Evolutionary conservation across 2,888 invertebrate species (phyloP).

Genomic region (Drosophila demipolita): DNA sequence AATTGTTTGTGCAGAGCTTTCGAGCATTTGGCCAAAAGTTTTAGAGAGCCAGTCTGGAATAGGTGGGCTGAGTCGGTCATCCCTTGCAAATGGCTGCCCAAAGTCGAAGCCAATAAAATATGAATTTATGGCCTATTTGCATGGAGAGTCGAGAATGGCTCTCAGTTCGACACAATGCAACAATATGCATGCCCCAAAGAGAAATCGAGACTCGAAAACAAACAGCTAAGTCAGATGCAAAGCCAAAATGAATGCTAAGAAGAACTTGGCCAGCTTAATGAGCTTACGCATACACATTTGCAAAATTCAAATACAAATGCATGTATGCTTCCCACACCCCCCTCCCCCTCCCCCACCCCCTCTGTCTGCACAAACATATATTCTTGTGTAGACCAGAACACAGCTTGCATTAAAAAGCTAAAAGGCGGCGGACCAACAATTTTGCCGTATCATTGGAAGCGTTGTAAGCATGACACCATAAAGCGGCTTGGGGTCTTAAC

Average conservation of each 20-base stretch:
- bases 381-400: conserved; percentile 11
- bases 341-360: too few species aligned
- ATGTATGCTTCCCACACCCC: background rate
- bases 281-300: conserved; percentile 57
- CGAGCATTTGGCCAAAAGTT: conserved; percentile 28
- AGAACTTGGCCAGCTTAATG: conserved; percentile 68
- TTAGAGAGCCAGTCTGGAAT: conserved; percentile 10
- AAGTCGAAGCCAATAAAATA: conserved; percentile 66
- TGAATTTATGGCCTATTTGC: conserved; percentile 77
- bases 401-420: conserved; percentile 39
- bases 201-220: conserved; percentile 30
- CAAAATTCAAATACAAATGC: conserved; percentile 35
- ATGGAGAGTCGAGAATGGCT: conserved; percentile 47
- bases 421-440: conserved; percentile 44
- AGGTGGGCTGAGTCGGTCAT: conserved; percentile 14
- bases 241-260: conserved; percentile 59
- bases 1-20: conserved; percentile 55
- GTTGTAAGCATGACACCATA: conserved; percentile 54
- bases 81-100: conserved; percentile 36
- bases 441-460: conserved; percentile 64
- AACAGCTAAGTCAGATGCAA: conserved; percentile 49
- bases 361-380: background rate
- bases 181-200: conserved; percentile 35
- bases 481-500: conserved; percentile 32
- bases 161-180: conserved; percentile 44